These are phyloP conservation scores for Otolemur crassicaudatus DNA, from an alignment of 2,797 vertebrate species.

Conservation along the genomic window DNA sequence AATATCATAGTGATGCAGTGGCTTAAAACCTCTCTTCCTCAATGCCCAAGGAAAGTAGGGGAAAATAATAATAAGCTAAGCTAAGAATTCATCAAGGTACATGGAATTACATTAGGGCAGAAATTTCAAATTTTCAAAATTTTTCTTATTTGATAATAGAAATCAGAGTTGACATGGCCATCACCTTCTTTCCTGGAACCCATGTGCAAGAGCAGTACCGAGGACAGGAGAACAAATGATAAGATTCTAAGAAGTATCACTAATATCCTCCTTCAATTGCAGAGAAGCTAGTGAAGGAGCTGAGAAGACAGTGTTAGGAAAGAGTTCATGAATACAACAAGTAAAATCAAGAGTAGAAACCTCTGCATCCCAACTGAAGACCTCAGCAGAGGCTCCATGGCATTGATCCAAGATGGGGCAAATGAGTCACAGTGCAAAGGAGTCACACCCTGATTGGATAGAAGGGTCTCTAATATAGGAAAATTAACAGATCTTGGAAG, in stretches of 20 bases:
- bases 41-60: neutral
- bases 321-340: neutral
- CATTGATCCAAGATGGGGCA: neutral
- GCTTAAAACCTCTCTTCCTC: neutral
- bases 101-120: accelerated
- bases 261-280: neutral
- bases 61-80: neutral
- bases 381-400: neutral
- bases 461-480: neutral
- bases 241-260: neutral
- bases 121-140: neutral
- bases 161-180: neutral
- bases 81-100: neutral
- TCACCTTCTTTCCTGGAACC: neutral
- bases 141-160: neutral
- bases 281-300: neutral
- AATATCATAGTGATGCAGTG: neutral
- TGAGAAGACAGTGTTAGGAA: neutral
- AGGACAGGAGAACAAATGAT: neutral
- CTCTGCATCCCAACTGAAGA: neutral
- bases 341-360: neutral
- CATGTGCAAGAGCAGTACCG: neutral
- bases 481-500: neutral
- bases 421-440: neutral
- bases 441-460: neutral